Evolutionary conservation across 1,140 invertebrate genomes (phyloP), one percentile per base, ranked within the genome.

Genomic region (Neuroterus valhalla): DNA sequence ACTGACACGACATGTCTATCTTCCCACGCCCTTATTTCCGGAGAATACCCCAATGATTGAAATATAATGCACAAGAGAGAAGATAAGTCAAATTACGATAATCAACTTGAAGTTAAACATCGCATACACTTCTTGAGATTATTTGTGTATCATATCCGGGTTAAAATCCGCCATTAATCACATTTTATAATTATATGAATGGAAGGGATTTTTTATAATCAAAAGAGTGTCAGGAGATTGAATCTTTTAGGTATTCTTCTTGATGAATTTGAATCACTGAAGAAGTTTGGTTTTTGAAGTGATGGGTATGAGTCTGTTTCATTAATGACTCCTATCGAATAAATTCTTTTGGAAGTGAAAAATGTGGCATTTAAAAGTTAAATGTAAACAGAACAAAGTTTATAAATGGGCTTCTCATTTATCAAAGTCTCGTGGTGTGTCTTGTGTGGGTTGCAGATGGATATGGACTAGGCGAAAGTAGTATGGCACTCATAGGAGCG

Each of bases 331-430:
- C 4, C 23, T 26, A 31, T 11, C 12, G 2, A 62, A 62, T 15
- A 62, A 15, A 23, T 62, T 62, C 52, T 62, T 31, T 62, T 62
- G 15, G 31, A 62, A 31, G 15, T 4, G 23, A 62, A 62, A 62
- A 62, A 62, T 23, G 55, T 62, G 23, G 55, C 31, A 62, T 62
- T 62, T 62, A 62, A 62, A 62, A 31, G 21, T 55, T n/a, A 62
- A 62, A 62, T 62, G 23, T 62, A 62, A 62, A 62, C 55, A 62
- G 21, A 62, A 62, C 55, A 62, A 62, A 26, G 55, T 62, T 62
- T 26, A 62, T 62, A 62, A 62, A 62, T 62, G 52, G 21, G n/a
- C 26, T 62, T 62, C 55, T 38, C 55, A 62, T 62, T 62, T 62
- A 62, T 62, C 55, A 62, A 62, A 62, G 31, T 38, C 31, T 10